Conservation (phyloP, 2,888 invertebrate species). For the Cheilosia scutellata region DNA sequence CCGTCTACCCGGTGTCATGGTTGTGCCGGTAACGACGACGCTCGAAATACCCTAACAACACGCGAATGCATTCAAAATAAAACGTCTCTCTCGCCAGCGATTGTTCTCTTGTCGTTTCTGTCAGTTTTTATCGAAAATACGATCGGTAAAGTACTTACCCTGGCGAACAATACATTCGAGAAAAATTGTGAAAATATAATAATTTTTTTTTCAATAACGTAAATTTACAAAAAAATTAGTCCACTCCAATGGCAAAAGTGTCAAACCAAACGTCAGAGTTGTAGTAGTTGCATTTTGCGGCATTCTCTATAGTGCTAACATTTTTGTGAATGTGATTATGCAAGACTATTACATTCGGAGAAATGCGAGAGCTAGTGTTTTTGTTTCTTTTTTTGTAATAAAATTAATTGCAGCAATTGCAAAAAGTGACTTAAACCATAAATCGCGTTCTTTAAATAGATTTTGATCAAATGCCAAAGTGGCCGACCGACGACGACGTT, state of each 20-base stretch:
- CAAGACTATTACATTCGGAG: slow-evolving; percentile 43
- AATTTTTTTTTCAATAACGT: not conserved
- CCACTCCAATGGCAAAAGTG: slow-evolving; percentile 39
- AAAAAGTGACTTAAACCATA: slow-evolving; percentile 42
- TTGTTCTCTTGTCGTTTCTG: slow-evolving; percentile 59
- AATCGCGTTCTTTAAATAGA: slow-evolving; percentile 40
- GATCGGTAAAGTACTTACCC: slow-evolving; percentile 64
- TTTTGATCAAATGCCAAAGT: slow-evolving; percentile 62
- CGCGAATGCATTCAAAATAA: slow-evolving; percentile 63
- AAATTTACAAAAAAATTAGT: slow-evolving; percentile 3
- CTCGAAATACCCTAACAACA: slow-evolving; percentile 61
- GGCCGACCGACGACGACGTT: not conserved
- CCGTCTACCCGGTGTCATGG: not conserved
- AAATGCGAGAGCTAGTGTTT: not conserved
- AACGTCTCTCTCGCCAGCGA: slow-evolving; percentile 28
- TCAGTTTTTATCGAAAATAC: slow-evolving; percentile 73
- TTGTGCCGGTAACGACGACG: slow-evolving; percentile 11
- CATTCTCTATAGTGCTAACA: not conserved
- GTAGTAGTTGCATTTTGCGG: slow-evolving; percentile 4
- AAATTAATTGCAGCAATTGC: slow-evolving; percentile 63
- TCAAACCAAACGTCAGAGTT: slow-evolving; percentile 32
- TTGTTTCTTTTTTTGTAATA: slow-evolving; percentile 24
- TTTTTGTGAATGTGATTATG: slow-evolving; percentile 41
- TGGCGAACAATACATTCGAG: slow-evolving; percentile 29
- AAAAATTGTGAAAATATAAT: slow-evolving; percentile 27